Evolutionary conservation across 30 jellyfish, hydroid and myxozoan species (phyloP).

Genomic region (Phacellophora camtschatica): DNA sequence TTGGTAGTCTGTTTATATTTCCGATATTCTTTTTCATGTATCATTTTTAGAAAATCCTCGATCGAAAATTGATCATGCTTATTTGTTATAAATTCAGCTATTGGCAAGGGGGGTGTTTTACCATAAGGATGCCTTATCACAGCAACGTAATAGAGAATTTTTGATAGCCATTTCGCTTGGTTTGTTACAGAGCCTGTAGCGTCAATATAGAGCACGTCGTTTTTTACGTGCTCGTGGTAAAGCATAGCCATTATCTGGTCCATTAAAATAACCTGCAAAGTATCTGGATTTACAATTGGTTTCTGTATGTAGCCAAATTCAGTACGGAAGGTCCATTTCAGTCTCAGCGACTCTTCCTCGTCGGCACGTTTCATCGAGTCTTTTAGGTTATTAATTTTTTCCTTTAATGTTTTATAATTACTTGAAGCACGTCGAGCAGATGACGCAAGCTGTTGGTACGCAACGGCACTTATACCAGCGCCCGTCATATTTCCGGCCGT

Average conservation of each 20-base stretch:
- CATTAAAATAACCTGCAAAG: neutral
- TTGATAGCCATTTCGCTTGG: neutral
- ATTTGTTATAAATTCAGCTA: constrained; percentile 10
- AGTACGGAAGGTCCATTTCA: neutral
- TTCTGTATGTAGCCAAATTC: constrained; percentile 43
- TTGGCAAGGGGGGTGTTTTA: constrained; percentile 36
- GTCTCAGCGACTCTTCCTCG: neutral
- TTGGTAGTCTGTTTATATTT: neutral
- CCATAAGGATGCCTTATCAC: constrained; percentile 45
- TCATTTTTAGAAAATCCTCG: neutral
- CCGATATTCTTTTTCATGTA: constrained; percentile 1
- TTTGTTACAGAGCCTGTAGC: constrained; percentile 32
- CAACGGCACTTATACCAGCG: neutral
- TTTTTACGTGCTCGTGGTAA: constrained; percentile 2
- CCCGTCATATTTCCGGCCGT: constrained; percentile 32
- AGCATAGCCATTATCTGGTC: constrained; percentile 5
- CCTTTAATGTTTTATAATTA: neutral
- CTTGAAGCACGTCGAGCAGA: neutral
- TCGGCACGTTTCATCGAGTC: neutral
- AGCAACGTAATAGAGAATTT: constrained; percentile 3
- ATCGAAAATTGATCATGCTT: constrained; percentile 21
- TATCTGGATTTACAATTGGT: neutral
- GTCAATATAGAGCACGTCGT: constrained; percentile 22
- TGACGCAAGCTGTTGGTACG: constrained; percentile 2
- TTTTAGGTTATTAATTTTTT: neutral